phyloP scores from a whole-genome alignment of 2,797 vertebrate genomes.

The Hydrocynus forskahlii region DNA sequence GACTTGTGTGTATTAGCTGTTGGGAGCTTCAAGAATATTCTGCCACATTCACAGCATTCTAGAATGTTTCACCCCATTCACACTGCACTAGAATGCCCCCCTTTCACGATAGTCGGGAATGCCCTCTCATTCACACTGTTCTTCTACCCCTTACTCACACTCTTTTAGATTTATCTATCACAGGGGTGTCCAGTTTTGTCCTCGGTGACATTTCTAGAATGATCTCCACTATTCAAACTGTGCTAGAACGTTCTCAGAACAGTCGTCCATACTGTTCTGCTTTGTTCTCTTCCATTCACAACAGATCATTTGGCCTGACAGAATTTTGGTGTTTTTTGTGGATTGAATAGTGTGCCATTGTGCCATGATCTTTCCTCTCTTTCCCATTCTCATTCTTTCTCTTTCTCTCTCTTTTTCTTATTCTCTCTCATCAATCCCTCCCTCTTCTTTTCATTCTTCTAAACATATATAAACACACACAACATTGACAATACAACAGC shows the following conservation, averaged over 20 bases:
- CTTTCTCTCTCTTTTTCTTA: too few relatives aligned
- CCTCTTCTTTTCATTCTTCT: not conserved
- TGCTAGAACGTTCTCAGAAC: not conserved
- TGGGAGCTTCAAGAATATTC: not conserved
- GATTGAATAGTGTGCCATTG: not conserved
- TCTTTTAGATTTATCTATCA: too few relatives aligned
- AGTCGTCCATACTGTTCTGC: not conserved
- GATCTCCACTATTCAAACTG: not conserved
- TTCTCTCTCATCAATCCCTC: too few relatives aligned
- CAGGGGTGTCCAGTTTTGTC: too few relatives aligned
- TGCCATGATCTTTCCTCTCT: not conserved
- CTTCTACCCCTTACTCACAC: too few relatives aligned
- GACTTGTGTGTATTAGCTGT: not conserved
- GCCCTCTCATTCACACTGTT: too few relatives aligned
- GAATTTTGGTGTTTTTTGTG: not conserved
- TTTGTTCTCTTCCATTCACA: not conserved
- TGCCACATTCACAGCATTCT: too few relatives aligned
- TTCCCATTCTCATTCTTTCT: not conserved
- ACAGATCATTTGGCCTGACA: not conserved
- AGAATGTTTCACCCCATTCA: not conserved
- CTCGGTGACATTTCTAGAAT: too few relatives aligned
- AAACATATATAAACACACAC: conserved; percentile 28
- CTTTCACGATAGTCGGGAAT: too few relatives aligned
- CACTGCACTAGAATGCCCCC: not conserved
- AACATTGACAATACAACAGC: conserved; percentile 41